A percentile compares a stretch with the other conserved stretches of the same genome.
These are phyloP conservation scores for Melanotaenia parkinsoni DNA, from an alignment of 2,797 vertebrate species.

Conservation along the genomic window DNA sequence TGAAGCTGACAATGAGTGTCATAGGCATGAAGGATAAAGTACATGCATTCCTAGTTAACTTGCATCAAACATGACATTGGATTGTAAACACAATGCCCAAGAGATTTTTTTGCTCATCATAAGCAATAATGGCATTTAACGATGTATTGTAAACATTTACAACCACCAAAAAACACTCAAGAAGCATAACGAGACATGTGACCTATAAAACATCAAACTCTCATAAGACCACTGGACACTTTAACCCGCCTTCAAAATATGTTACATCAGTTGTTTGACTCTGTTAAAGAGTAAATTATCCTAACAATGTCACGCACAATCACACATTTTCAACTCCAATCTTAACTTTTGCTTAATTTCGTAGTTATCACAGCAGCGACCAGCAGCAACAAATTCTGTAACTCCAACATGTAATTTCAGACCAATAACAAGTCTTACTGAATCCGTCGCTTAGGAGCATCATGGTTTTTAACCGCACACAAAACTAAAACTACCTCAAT, in stretches of 20 bases:
- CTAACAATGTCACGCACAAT: no score
- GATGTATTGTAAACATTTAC: conserved; percentile 53
- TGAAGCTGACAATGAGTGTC: conserved; percentile 13
- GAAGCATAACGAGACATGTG: conserved; percentile 21
- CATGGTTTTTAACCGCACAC: not conserved
- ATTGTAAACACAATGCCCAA: not conserved
- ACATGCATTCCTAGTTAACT: conserved; percentile 11
- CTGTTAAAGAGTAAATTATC: no score
- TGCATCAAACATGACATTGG: conserved; percentile 6
- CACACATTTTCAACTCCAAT: no score
- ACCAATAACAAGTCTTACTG: not conserved
- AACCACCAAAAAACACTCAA: conserved; percentile 1
- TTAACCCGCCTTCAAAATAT: not conserved
- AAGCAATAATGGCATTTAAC: conserved; percentile 43
- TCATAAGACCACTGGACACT: conserved; percentile 7
- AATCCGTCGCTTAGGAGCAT: not conserved
- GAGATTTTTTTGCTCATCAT: conserved; percentile 29
- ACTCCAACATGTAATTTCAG: conserved; percentile 17
- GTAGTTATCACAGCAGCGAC: no score
- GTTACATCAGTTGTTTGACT: no score
- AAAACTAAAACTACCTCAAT: no score
- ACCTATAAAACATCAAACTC: conserved; percentile 45
- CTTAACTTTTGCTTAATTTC: no score
- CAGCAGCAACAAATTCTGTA: no score
- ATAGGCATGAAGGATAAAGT: conserved; percentile 7